A percentile compares a stretch with the other conserved stretches of the same genome.
phyloP scores from a whole-genome alignment of 2,797 vertebrate genomes.

The Chromis chromis region DNA sequence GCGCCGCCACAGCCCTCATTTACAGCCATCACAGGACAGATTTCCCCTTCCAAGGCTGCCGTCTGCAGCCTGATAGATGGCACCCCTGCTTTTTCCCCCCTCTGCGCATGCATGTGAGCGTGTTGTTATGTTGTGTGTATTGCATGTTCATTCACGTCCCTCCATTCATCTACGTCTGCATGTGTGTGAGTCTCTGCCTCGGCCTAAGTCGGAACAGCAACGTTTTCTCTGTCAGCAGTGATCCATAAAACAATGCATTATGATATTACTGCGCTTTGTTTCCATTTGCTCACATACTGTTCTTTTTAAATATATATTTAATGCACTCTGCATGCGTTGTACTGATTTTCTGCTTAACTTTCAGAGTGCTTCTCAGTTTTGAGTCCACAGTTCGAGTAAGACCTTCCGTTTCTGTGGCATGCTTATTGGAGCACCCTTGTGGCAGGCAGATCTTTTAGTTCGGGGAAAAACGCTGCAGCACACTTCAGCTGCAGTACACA shows the following conservation, averaged over 20 bases:
- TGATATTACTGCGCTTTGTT: slow-evolving; percentile 50
- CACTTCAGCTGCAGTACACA: slow-evolving; percentile 42
- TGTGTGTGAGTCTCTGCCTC: slow-evolving; percentile 29
- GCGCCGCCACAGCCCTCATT: slow-evolving; percentile 76
- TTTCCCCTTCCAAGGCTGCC: slow-evolving; percentile 69
- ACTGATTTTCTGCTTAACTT: slow-evolving; percentile 46
- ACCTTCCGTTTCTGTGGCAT: slow-evolving; percentile 59
- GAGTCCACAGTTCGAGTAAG: slow-evolving; percentile 49
- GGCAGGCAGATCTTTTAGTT: slow-evolving; percentile 52
- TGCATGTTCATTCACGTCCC: slow-evolving; percentile 27
- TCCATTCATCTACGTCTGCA: slow-evolving; percentile 52
- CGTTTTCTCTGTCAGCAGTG: slow-evolving; percentile 61
- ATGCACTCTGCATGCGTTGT: slow-evolving; percentile 58
- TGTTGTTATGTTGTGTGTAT: slow-evolving; percentile 21
- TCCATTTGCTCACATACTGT: slow-evolving; percentile 42
- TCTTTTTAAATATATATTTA: slow-evolving; percentile 12
- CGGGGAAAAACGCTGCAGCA: slow-evolving; percentile 39
- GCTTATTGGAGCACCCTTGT: slow-evolving; percentile 60
- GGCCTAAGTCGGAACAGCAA: slow-evolving; percentile 36
- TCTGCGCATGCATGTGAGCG: neutral
- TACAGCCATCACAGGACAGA: slow-evolving; percentile 80
- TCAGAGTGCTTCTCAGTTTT: slow-evolving; percentile 53
- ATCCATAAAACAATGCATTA: slow-evolving; percentile 65
- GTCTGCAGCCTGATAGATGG: slow-evolving; percentile 76
- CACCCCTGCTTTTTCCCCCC: slow-evolving; percentile 52